Percentiles rank a stretch among this genome's conserved stretches.
phyloP scores from a whole-genome alignment of 2,113 vertebrate species.

The Dolichotis patagonum region DNA sequence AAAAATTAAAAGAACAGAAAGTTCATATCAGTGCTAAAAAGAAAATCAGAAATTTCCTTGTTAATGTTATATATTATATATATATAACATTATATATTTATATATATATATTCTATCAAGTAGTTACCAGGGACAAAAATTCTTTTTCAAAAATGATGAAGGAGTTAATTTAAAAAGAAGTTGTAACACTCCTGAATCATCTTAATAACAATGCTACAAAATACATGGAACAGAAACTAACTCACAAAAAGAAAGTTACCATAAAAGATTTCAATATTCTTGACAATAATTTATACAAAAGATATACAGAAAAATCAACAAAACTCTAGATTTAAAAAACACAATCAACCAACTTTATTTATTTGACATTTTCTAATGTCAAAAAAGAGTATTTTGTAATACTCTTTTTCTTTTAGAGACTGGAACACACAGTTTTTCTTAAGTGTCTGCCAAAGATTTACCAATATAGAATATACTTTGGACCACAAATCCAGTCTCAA shows the following conservation, averaged over 20 bases:
- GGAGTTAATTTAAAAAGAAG: neutral
- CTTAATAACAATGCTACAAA: neutral
- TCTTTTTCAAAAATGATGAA: neutral
- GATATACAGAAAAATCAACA: neutral
- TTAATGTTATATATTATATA: neutral
- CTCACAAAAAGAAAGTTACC: neutral
- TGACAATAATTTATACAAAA: neutral
- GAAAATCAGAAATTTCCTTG: neutral
- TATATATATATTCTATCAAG: neutral
- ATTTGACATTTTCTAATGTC: neutral
- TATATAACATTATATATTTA: too few species aligned
- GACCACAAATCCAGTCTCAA: neutral
- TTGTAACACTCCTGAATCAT: neutral
- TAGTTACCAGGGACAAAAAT: neutral
- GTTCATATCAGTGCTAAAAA: neutral
- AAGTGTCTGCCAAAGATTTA: neutral
- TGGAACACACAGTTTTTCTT: neutral
- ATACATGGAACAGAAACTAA: neutral
- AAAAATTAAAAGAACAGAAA: neutral
- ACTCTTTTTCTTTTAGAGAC: neutral
- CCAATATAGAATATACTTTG: neutral
- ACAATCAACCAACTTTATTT: neutral
- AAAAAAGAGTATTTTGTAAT: too few species aligned
- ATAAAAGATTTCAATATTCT: neutral
- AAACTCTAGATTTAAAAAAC: neutral